Conservation (phyloP, 2,797 vertebrate genomes). For the Brotula barbata region DNA sequence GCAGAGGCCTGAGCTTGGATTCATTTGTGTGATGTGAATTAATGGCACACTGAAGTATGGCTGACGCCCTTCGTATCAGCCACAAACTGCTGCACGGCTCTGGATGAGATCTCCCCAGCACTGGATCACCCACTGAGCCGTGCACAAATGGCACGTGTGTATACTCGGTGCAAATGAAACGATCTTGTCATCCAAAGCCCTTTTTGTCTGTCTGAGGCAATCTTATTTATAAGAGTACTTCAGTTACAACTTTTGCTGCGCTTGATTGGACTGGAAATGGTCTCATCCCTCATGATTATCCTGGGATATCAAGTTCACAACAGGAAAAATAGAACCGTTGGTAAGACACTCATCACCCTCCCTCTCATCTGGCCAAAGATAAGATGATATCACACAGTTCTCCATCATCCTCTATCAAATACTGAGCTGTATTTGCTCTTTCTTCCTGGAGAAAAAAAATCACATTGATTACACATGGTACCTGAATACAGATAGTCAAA, state of each 20-base stretch:
- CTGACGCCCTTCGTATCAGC: conserved; percentile 68
- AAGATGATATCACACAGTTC: conserved; percentile 27
- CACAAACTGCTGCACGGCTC: conserved; percentile 51
- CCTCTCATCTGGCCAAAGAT: conserved; percentile 17
- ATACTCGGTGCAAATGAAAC: conserved; percentile 33
- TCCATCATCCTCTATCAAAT: conserved; percentile 48
- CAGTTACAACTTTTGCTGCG: conserved; percentile 19
- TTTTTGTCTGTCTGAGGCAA: conserved; percentile 42
- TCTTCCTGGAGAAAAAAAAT: conserved; percentile 36
- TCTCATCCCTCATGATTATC: conserved; percentile 36
- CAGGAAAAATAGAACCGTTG: conserved; percentile 28
- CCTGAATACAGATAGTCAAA: conserved; percentile 24
- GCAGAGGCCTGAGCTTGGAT: conserved; percentile 64
- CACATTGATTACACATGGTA: conserved; percentile 25
- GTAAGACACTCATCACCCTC: conserved; percentile 27
- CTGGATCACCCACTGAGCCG: conserved; percentile 62
- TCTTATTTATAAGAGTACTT: conserved; percentile 26
- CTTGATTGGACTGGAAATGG: conserved; percentile 39
- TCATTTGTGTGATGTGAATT: conserved; percentile 70
- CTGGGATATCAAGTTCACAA: conserved; percentile 4
- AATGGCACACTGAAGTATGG: conserved; percentile 66
- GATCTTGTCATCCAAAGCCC: conserved; percentile 48
- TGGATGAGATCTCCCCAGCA: conserved; percentile 48
- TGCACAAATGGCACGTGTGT: conserved; percentile 25
- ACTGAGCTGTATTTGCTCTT: conserved; percentile 28